Evolutionary conservation across 2,113 vertebrate species (phyloP), one percentile per base, ranked within the genome.

Genomic region (Physeter macrocephalus): DNA sequence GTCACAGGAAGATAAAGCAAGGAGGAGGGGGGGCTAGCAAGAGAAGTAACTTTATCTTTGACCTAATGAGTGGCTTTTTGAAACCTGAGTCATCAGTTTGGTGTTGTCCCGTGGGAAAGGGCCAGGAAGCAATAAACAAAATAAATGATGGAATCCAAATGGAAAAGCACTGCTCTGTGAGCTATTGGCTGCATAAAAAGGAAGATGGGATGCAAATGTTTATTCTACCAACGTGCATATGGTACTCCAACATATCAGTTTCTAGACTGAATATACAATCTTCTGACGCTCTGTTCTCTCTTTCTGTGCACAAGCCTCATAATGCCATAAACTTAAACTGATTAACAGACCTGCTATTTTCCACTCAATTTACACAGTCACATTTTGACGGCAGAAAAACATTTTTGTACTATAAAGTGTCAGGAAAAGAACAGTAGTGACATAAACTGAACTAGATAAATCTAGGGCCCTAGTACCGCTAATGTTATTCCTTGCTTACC

Each of bases 71-170:
- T 71, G 46, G 71, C 57, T 94, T 90, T 97, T 97, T 97, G 92
- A 96, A 88, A 78, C 92, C 41, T 64, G 90, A 98, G 83, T 98
- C 96, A 82, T 97, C 12, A 1, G 87, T 97, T 92, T 88, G 90
- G 88, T 88, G 90, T 57, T 94, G 46, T 97, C 88, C 97, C 78
- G 20, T 98, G 97, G 97, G 97, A 98, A 98, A 97, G 94, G 96
- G 86, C 96, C 82, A 98, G 98, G 98, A 99, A 98, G 97, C 97
- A 98, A 99, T 98, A 99, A 99, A 98, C 83, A 98, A 98, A 98
- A 98, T 97, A 98, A 98, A 98, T 97, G 97, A 99, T 97, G 98
- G 84, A 80, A 95, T 97, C 97, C 92, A 97, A 97, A 95, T 98
- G 93, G 93, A 98, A 98, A 98, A 59, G 14, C 90, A 83, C 66